phyloP scores from a whole-genome alignment of 2,888 invertebrate genomes.

The Leucozona laternaria region DNA sequence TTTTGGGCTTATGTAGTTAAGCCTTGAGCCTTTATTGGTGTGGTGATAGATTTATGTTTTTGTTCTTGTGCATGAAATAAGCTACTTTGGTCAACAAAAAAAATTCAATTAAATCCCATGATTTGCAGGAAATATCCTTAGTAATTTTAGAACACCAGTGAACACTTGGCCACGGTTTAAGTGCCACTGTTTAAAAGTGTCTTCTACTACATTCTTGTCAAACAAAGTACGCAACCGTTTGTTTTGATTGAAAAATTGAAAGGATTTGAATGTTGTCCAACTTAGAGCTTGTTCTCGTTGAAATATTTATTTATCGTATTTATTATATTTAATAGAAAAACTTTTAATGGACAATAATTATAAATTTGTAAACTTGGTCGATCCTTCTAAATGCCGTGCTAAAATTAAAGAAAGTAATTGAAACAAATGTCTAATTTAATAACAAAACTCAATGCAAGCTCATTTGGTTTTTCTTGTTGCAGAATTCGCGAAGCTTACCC shows the following conservation, averaged over 20 bases:
- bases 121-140: too few species aligned
- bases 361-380: slow-evolving; percentile 80
- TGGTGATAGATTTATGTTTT: too few species aligned
- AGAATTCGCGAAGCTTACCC: slow-evolving; percentile 82
- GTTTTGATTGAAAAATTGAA: slow-evolving; percentile 55
- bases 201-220: slow-evolving; percentile 17
- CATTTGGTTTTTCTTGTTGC: neutral
- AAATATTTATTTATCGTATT: slow-evolving; percentile 4
- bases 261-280: slow-evolving; percentile 11
- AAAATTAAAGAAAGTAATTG: slow-evolving; percentile 80
- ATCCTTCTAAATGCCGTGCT: slow-evolving; percentile 80
- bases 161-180: slow-evolving; percentile 1
- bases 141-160: neutral
- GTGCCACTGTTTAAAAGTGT: neutral
- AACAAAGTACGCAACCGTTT: slow-evolving; percentile 53
- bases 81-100: too few species aligned
- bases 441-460: neutral
- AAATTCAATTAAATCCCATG: too few species aligned
- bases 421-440: neutral
- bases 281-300: neutral
- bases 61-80: too few species aligned
- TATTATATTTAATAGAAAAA: slow-evolving; percentile 8
- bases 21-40: too few species aligned
- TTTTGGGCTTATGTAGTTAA: too few species aligned
- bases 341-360: slow-evolving; percentile 76